These are phyloP conservation scores for Oscheius sp. DNA, from an alignment of 2,888 invertebrate species.

Conservation along the genomic window DNA sequence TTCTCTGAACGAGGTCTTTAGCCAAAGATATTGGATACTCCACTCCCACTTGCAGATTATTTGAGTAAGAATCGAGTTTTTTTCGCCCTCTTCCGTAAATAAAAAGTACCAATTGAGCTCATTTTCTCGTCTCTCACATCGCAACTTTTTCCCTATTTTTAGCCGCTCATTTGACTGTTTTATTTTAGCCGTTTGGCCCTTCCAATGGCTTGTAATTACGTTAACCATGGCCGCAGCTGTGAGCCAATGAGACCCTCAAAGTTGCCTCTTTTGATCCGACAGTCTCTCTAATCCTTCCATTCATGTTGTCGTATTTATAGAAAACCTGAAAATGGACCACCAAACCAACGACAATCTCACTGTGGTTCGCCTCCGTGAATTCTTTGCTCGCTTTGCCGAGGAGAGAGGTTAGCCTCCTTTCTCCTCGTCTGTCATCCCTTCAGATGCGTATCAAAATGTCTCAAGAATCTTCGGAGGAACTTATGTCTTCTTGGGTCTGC, in stretches of 20 bases:
- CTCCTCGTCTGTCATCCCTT: background rate
- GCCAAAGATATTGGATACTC: too few species aligned
- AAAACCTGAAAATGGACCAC: background rate
- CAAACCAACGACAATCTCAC: conserved; percentile 8
- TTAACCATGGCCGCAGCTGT: conserved; percentile 13
- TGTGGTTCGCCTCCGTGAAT: background rate
- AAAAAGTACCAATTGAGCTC: too few species aligned
- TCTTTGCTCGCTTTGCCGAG: background rate
- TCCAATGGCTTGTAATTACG: conserved; percentile 4
- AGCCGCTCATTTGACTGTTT: background rate
- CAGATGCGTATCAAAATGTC: conserved; percentile 33
- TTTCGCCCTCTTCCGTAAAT: too few species aligned
- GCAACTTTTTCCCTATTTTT: background rate
- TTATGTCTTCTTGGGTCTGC: conserved; percentile 41
- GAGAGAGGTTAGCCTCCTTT: background rate
- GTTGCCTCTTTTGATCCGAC: background rate
- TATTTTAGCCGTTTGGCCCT: conserved; percentile 17
- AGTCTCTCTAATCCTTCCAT: background rate
- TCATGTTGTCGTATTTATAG: background rate
- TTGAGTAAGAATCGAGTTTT: too few species aligned
- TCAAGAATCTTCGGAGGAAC: conserved; percentile 41
- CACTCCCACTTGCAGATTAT: too few species aligned
- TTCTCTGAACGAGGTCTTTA: too few species aligned
- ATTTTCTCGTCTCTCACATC: background rate
- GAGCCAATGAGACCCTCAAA: background rate